Evolutionary conservation across 2,113 vertebrate genomes (phyloP), one percentile per base, ranked within the genome.

Genomic region (Grammomys surdaster): DNA sequence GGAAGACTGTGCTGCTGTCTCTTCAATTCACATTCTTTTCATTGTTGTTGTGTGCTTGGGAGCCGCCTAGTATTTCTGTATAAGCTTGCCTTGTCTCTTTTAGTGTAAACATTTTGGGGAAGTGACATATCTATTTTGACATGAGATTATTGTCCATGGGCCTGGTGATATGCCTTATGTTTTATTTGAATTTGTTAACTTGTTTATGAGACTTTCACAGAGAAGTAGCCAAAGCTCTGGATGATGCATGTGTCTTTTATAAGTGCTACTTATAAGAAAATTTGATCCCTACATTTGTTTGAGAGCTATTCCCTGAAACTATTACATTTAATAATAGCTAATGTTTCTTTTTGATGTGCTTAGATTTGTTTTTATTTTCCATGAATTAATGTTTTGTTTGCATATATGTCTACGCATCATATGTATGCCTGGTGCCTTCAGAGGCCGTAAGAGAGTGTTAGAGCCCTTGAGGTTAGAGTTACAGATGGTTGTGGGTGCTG

Each of bases 291-390:
- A 51, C 76, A 20, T 92, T 28, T 95, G 67, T 89, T 91, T 76
- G 88, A 60, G 7, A 76, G 7, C 95, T 20, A 48, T 72, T 80
- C 20, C 28, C 58, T 43, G 7, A 69, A 65, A 60, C 77, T 58
- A 3, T 72, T 93, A 40, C 20, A 75, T 87, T 43, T 91, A 54
- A 94, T 81, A 63, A 95, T 81, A 63, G 24, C 70, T 72, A n/a
- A 72, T 72, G 93, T 93, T 96, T 36, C 7, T 94, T 87, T 43
- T 80, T 93, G 60, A 40, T 95, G 72, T 65, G 90, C 93, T 95
- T 77, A 24, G 33, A n/a, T 56, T 81, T 56, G 48, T 51, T 56
- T 80, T 82, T 54, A 40, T 40, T 60, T 82, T 58, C 24, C 58
- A 33, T 40, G 12, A 40, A 82, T 40, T 11, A 40, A 33, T 82